phyloP scores from a whole-genome alignment of 2,113 vertebrate genomes.

The Chascanopsetta lugubris region DNA sequence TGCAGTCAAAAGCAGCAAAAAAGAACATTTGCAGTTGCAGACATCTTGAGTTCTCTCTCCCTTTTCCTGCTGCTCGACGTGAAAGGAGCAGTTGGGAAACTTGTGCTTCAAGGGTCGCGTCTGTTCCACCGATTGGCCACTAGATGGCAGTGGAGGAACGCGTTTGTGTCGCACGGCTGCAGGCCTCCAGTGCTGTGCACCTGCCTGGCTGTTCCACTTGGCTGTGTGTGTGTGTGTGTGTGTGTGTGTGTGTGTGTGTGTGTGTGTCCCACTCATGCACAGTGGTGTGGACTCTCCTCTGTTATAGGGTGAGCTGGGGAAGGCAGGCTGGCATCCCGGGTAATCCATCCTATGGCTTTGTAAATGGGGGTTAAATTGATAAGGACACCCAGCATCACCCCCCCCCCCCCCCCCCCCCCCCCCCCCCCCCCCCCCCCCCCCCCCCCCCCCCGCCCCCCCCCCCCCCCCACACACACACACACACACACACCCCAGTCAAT shows the following conservation, averaged over 20 bases:
- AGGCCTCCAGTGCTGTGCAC: background rate
- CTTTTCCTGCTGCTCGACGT: background rate
- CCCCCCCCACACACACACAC: constrained; percentile 9
- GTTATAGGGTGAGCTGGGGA: constrained; percentile 31
- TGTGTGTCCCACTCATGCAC: background rate
- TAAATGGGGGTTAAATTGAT: constrained; percentile 76
- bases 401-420: no score
- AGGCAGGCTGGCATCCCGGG: constrained; percentile 39
- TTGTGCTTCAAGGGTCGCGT: background rate
- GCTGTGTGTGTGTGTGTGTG: no score
- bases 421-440: no score
- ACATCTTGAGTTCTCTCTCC: background rate
- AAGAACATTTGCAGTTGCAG: background rate
- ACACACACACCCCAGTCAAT: constrained; percentile 58
- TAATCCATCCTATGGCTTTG: constrained; percentile 66
- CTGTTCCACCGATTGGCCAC: constrained; percentile 37
- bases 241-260: no score
- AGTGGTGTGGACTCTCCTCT: constrained; percentile 29
- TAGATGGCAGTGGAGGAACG: constrained; percentile 78
- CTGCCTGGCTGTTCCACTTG: constrained; percentile 25
- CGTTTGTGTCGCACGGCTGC: no score
- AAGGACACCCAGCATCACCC: constrained; percentile 66
- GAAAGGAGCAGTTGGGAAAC: background rate
- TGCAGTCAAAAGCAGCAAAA: no score
- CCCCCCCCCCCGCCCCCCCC: no score